Evolutionary conservation across 2,797 vertebrate genomes (phyloP), one percentile per base, ranked within the genome.

Genomic region (Anisognathus igniventris): DNA sequence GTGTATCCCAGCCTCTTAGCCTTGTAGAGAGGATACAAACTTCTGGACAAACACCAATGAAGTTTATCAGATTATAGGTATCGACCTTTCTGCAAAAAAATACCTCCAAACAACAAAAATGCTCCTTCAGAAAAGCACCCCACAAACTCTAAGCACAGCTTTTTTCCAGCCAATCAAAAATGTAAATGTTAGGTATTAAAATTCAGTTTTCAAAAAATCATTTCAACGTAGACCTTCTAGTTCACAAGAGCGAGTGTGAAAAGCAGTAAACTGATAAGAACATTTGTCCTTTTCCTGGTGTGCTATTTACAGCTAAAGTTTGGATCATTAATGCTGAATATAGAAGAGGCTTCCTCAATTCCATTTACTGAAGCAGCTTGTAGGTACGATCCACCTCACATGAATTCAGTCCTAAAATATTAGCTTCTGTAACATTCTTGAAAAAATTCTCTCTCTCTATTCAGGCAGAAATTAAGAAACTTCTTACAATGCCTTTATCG

Each of bases 331-430:
- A 80, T 44, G 86, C 14, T 24, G 35, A 86, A 80, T 81, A 76
- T 25, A 84, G 67, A 91, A 90, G 37, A 0, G 0, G 14, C 15
- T 88, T 94, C 76, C 60, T 90, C 65, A 78, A 92, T 66, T 94
- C 79, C 79, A 94, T 73, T 91, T 90, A 76, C 72, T 64, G 74
- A 94, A 95, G 76, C 25, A 45, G 62, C 51, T 72, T 37, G 91
- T 58, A 95, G 86, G 61, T 85, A 73, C 23, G 57, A 87, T 37
- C 88, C 22, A 45, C 33, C 64, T 68, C n/a, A 90, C 61, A 78
- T n/a, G 11, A 78, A 25, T 90, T 92, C 48, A 83, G 74, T n/a
- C 67, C 70, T 56, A 90, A 95, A 92, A 90, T 22, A 47, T 31
- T 75, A 54, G 47, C 35, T 80, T 81, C 68, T 72, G 11, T 53